Evolutionary conservation across 2,888 invertebrate genomes (phyloP).

Genomic region (Dioctria rufipes): DNA sequence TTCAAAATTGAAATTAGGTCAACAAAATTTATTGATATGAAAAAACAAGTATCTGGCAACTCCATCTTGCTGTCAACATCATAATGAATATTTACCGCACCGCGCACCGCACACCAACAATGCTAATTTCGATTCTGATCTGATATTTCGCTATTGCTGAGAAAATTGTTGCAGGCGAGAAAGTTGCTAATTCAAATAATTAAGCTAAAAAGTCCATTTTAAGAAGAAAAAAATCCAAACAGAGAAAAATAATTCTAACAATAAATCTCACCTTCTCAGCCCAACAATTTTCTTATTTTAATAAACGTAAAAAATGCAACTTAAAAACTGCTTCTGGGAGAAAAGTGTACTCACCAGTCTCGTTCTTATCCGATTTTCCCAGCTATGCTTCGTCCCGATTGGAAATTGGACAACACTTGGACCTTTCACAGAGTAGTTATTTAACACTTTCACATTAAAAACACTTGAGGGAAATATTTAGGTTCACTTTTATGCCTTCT

Average conservation of each 20-base stretch:
- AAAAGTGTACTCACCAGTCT: conserved; percentile 13
- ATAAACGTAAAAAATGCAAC: too few relatives aligned
- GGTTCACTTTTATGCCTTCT: conserved; percentile 26
- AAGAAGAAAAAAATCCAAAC: conserved; percentile 18
- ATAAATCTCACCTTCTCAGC: too few relatives aligned
- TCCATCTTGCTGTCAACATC: background rate
- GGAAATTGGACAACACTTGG: conserved; percentile 14
- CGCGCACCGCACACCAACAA: background rate
- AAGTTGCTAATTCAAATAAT: background rate
- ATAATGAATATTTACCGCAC: background rate
- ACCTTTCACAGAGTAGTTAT: conserved; percentile 35
- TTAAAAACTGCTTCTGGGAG: too few relatives aligned
- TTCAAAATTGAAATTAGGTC: background rate
- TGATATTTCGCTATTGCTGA: background rate
- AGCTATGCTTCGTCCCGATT: background rate
- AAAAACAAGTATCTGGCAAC: conserved; percentile 1
- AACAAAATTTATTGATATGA: conserved; percentile 8
- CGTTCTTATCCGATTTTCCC: conserved; percentile 37
- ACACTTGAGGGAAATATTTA: background rate
- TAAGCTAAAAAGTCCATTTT: background rate
- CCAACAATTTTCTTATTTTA: too few relatives aligned
- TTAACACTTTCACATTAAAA: conserved; percentile 24
- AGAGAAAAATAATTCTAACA: too few relatives aligned
- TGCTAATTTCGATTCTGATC: background rate
- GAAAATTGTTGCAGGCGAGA: background rate